Evolutionary conservation across 2,888 invertebrate species (phyloP), one percentile per base, ranked within the genome.

Genomic region (Pseudoips prasinana): DNA sequence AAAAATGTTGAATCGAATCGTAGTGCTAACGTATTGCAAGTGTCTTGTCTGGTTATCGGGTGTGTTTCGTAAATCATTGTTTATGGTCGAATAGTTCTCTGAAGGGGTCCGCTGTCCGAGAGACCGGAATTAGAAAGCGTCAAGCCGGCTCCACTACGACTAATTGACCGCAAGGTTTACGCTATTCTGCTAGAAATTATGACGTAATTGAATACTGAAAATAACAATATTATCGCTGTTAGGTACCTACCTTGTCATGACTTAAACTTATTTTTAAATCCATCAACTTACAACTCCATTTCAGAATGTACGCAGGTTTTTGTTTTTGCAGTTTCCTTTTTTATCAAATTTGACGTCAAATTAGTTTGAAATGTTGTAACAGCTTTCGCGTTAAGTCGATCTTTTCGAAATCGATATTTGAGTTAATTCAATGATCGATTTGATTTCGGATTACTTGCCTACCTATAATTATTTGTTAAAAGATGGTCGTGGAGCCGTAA

Each of bases 81-180:
- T 80, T 84, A 80, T 83, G 87, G 75, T 85, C 77, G 77, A 82
- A 65, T 73, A 77, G 79, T 67, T 80, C 68, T 66, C 73, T 76
- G 74, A 73, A 80, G 78, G 74, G 79, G 7, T n/a, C 20, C 7
- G 14, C 14, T 14, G 14, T 75, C 73, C 66, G 69, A 65, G 64
- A 68, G 71, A 67, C 68, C 68, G 69, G 81, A 83, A 81, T 85
- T 87, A 87, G 87, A 87, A 87, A 87, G 87, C 86, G 84, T 79
- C 84, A 75, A 81, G 55, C 62, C 67, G 66, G 66, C 68, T 66
- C 58, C 68, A 70, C 64, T 73, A 72, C 73, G 66, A 73, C 83
- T 83, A 85, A 86, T 81, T 81, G 85, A 84, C 87, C 86, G 69
- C 85, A 85, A 83, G 77, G 74, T 83, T 81, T 77, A 77, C 79